Evolutionary conservation across 2,888 invertebrate genomes (phyloP), one percentile per base, ranked within the genome.

Genomic region (Eristalis arbustorum): DNA sequence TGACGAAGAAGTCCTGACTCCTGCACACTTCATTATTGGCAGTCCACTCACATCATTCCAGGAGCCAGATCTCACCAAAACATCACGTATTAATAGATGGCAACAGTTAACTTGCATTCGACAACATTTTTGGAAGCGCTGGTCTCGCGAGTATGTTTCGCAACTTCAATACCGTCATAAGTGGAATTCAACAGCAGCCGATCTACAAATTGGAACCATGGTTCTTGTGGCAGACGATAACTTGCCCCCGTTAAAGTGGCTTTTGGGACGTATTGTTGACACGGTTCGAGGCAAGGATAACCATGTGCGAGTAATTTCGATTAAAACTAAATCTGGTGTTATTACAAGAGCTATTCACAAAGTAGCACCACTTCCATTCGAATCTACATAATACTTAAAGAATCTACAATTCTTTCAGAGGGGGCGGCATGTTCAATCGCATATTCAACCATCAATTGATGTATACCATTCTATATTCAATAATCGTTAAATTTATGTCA

Each of bases 131-230:
- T 81, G 81, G 71, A 66, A 31, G 49, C 69, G 75, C 5, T 81
- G 81, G 71, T 61, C 66, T 3, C 34, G 23, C 0, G 75, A 81
- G 28, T 81, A 81, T 40, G 13, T 81, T 13, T 23, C 42, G 1
- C 57, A 63, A 59, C 63, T 75, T 22, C 75, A 81, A 37, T 14
- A 64, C 23, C 68, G 81, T 18, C 25, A 49, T 89, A 78, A 83
- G 25, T 77, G 78, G 73, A 66, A 40, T 37, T 31, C 56, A 5
- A 25, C 18, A 42, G 59, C 49, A 42, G 23, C 67, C 22, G 37
- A 72, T 34, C 28, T 78, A n/a, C 18, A 25, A 34, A 18, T 59
- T 18, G 72, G 61, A n/a, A 61, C 13, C 13, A 23, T 72, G 56
- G 75, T 81, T n/a, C 59, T 81, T 34, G 34, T 75, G 3, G 25